These are phyloP conservation scores for Gortyna flavago DNA, from an alignment of 2,888 invertebrate genomes.

Conservation along the genomic window DNA sequence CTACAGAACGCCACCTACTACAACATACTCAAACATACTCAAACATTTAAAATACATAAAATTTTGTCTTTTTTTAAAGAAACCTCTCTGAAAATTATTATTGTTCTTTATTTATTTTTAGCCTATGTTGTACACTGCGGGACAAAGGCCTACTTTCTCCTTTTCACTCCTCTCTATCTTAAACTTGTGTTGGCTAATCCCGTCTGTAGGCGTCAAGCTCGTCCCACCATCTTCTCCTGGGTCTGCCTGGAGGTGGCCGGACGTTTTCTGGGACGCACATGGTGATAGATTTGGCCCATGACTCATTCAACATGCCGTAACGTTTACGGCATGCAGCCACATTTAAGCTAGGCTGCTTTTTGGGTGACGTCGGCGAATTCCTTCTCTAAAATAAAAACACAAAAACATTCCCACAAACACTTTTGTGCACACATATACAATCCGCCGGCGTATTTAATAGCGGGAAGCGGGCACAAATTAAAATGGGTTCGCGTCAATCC, in stretches of 20 bases:
- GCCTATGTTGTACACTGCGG: not conserved
- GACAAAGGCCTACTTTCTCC: not conserved
- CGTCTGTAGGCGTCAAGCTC: not conserved
- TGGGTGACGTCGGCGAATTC: not conserved
- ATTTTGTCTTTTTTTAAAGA: not conserved
- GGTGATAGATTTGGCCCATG: not conserved
- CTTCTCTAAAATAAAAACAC: not conserved
- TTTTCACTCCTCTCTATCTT: not conserved
- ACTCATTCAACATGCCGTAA: not conserved
- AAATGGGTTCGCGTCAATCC: constrained; percentile 83
- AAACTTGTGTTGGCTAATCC: not conserved
- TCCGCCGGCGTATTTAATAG: constrained; percentile 80
- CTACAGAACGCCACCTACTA: not conserved
- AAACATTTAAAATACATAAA: not conserved
- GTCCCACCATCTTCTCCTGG: not conserved
- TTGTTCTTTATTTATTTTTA: not conserved
- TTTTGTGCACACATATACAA: constrained; percentile 65
- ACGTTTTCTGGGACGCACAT: not conserved
- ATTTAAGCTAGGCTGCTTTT: not conserved
- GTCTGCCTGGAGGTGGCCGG: not conserved
- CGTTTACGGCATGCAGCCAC: rapidly evolving
- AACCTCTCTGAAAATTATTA: not conserved
- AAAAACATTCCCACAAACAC: constrained; percentile 41
- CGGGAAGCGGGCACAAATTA: constrained; percentile 86
- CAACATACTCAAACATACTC: too few species aligned